Evolutionary conservation across 2,113 vertebrate species (phyloP), one percentile per base, ranked within the genome.

Genomic region (Dermatemys mawii): DNA sequence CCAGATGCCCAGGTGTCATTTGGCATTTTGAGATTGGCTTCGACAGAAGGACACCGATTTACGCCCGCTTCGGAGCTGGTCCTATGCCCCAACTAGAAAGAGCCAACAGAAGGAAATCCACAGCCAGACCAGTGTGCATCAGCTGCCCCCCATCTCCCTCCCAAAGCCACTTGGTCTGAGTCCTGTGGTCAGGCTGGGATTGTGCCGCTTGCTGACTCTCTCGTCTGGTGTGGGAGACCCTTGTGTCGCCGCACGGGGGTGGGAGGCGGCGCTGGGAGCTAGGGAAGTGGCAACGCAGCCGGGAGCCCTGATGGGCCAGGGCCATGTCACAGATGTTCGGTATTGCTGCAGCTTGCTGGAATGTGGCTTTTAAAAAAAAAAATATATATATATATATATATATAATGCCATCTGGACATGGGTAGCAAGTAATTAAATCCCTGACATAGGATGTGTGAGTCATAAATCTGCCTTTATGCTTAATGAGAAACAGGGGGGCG

Each of bases 161-260:
- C 29, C 57, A 32, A 10, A 32, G 4, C 5, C 11, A 3, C 13
- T 67, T 70, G 63, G 9, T 38, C n/a, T 38, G n/a, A 38, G n/a
- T 70, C n/a, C 17, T 9, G 1, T 38, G 63, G 19, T 38, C 7
- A 8, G 63, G n/a, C 63, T 38, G 63, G 8, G 63, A 38, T 70
- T 22, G 9, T 38, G 8, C 17, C n/a, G 10, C 17, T 38, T 70
- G 35, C 63, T 70, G 63, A 38, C 4, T 35, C 35, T 38, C 63
- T 19, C 4, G 5, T 60, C 32, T 2, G 6, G 29, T 29, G 32
- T 60, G 57, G 29, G 57, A 7, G 29, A 60, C 29, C 57, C 29
- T 32, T 32, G 14, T 70, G 63, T 22, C 63, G 38, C 19, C 1
- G 19, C 1, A 2, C 35, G 2, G 4, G 9, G 6, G 29, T n/a